Evolutionary conservation across 2,888 invertebrate genomes (phyloP).

Genomic region (Synanthedon tipuliformis): DNA sequence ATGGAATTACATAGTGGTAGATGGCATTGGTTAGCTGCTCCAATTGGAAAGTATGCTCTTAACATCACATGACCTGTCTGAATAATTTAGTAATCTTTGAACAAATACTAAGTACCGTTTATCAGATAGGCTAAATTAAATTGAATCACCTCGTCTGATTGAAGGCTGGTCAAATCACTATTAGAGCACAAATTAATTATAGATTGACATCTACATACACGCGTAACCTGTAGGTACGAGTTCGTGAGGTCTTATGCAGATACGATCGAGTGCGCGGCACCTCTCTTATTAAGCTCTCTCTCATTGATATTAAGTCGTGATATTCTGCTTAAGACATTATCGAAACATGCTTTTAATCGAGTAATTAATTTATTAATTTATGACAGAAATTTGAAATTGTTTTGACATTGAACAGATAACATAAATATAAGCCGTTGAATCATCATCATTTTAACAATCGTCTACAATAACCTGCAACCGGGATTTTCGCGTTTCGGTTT

Average conservation of each 20-base stretch:
- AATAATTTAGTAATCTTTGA: conserved; percentile 14
- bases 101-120: conserved; percentile 19
- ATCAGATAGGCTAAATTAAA: conserved; percentile 34
- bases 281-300: not conserved
- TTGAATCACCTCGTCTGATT: conserved; percentile 44
- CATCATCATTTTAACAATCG: too few species aligned
- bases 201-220: conserved; percentile 11
- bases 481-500: too few species aligned
- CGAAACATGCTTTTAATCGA: not conserved
- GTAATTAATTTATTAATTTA: not conserved
- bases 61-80: not conserved
- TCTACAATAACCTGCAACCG: too few species aligned
- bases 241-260: not conserved
- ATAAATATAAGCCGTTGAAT: too few species aligned
- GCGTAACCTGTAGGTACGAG: not conserved
- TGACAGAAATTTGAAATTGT: too few species aligned
- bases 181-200: conserved; percentile 43
- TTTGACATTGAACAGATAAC: too few species aligned
- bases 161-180: conserved; percentile 35
- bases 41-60: too few species aligned
- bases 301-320: not conserved
- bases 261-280: not conserved
- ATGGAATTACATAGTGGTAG: too few species aligned
- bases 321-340: not conserved
- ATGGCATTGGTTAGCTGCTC: too few species aligned